Conservation (phyloP, 2,888 invertebrate genomes). For the Bellardia pandia region DNA sequence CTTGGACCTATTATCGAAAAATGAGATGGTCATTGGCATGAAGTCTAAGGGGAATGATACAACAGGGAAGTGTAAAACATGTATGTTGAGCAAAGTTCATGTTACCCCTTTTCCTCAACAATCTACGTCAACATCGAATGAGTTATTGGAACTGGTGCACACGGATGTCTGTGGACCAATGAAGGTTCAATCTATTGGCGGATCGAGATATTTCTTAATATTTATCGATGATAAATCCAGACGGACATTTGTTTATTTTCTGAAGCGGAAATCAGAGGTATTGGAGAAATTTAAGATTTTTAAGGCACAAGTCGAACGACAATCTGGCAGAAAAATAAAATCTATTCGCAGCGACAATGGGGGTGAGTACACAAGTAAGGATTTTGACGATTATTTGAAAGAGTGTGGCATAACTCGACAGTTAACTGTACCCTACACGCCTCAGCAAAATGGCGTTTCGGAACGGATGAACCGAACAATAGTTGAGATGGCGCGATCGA, state of each 20-base stretch:
- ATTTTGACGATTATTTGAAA: conserved; percentile 63
- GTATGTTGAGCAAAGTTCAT: conserved; percentile 53
- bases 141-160: too few species aligned
- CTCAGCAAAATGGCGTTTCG: conserved; percentile 74
- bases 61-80: conserved; percentile 35
- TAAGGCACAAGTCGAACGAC: conserved; percentile 23
- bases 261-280: conserved; percentile 38
- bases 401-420: conserved; percentile 68
- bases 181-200: conserved; percentile 34
- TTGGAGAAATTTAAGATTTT: conserved; percentile 54
- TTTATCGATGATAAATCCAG: conserved; percentile 53
- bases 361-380: conserved; percentile 30
- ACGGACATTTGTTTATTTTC: conserved; percentile 49
- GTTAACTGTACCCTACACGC: conserved; percentile 71
- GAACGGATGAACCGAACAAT: conserved; percentile 72
- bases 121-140: too few species aligned
- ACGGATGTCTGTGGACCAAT: conserved; percentile 56
- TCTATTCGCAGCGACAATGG: conserved; percentile 47
- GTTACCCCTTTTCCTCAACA: conserved; percentile 52
- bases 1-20: conserved; percentile 28
- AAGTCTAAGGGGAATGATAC: conserved; percentile 7
- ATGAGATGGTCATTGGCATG: conserved; percentile 52
- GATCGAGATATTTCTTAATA: conserved; percentile 35
- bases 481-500: conserved; percentile 77
- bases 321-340: conserved; percentile 44